A percentile compares a stretch with the other conserved stretches of the same genome.
These are phyloP conservation scores for Emydoidea blandingii DNA, from an alignment of 2,797 vertebrate genomes.

Conservation along the genomic window DNA sequence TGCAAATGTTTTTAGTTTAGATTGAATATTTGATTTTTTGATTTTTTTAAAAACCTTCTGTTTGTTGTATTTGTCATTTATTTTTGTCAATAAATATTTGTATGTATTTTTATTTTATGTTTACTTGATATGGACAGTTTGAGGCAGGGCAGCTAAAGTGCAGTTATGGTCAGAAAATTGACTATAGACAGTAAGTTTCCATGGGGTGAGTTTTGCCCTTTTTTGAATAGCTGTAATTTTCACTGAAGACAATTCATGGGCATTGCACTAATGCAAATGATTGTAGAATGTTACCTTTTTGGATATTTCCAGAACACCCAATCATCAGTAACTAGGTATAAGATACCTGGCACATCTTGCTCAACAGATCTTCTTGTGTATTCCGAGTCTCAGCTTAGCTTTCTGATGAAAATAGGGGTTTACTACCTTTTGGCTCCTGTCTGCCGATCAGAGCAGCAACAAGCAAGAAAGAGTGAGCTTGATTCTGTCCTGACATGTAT, in stretches of 20 bases:
- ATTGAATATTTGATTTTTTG: background rate
- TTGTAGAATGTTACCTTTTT: background rate
- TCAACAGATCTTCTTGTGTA: background rate
- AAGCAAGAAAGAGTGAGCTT: background rate
- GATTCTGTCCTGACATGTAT: background rate
- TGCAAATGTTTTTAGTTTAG: background rate
- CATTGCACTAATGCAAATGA: background rate
- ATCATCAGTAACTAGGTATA: background rate
- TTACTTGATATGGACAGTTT: background rate
- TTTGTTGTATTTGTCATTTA: background rate
- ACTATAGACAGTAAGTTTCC: background rate
- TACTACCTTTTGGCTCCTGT: background rate
- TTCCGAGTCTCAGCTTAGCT: background rate
- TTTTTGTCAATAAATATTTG: background rate
- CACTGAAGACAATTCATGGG: background rate
- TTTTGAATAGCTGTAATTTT: slow-evolving; percentile 2
- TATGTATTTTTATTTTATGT: background rate
- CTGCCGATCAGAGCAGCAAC: background rate
- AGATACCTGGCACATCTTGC: background rate
- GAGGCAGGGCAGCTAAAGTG: background rate
- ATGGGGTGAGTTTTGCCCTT: background rate
- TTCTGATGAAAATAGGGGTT: background rate
- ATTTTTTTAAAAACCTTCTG: background rate
- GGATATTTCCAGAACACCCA: background rate
- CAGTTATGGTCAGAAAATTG: background rate